A percentile compares a stretch with the other conserved stretches of the same genome.
phyloP scores from a whole-genome alignment of 2,888 invertebrate genomes.

The Hypomecis atomaria region DNA sequence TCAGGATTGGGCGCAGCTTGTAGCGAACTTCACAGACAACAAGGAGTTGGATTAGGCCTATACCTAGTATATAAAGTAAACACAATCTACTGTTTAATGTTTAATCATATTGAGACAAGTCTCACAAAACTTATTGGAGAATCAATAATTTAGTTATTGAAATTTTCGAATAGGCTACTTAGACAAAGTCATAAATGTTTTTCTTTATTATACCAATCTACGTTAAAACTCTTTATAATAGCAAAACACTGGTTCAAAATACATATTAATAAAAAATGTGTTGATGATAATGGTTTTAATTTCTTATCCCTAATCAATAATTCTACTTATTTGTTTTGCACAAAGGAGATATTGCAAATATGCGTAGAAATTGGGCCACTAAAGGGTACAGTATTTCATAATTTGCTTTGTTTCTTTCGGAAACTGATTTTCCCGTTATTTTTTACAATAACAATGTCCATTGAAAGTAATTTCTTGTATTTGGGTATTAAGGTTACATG shows the following conservation, averaged over 20 bases:
- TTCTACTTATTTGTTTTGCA: too few species aligned
- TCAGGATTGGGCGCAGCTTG: too few species aligned
- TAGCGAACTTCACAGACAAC: too few species aligned
- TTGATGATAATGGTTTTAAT: conserved; percentile 15
- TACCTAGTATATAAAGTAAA: conserved; percentile 8
- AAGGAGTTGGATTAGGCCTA: too few species aligned
- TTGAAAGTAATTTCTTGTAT: too few species aligned
- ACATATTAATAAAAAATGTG: conserved; percentile 23
- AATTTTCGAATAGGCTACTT: conserved; percentile 9
- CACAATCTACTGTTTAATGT: conserved; percentile 3
- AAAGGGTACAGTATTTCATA: too few species aligned
- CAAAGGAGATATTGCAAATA: too few species aligned
- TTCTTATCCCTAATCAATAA: neutral
- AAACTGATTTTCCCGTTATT: too few species aligned
- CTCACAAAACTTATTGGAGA: conserved; percentile 10
- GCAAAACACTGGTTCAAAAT: conserved; percentile 26
- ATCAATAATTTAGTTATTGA: conserved; percentile 27
- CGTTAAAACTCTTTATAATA: conserved; percentile 17
- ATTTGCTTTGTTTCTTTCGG: too few species aligned
- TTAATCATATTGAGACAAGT: neutral
- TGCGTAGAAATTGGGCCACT: too few species aligned
- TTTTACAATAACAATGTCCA: too few species aligned
- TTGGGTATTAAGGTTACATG: too few species aligned
- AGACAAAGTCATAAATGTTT: conserved; percentile 4
- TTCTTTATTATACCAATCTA: conserved; percentile 6